A percentile compares a stretch with the other conserved stretches of the same genome.
These are phyloP conservation scores for Leucopsar rothschildi DNA, from an alignment of 2,113 vertebrate species.

Conservation along the genomic window DNA sequence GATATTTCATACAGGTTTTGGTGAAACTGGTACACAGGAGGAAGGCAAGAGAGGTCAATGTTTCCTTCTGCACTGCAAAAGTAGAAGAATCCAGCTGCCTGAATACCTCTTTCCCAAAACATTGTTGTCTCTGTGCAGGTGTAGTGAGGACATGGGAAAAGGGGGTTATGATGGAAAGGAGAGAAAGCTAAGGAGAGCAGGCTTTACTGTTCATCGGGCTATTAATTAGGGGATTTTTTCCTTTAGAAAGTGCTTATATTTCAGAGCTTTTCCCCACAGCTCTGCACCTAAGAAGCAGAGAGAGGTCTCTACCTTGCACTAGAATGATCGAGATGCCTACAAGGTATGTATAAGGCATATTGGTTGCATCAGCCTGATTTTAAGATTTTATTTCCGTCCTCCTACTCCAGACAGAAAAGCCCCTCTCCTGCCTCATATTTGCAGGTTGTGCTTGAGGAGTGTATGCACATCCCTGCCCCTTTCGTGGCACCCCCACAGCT, in stretches of 20 bases:
- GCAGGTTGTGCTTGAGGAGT: not conserved
- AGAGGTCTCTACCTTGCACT: not conserved
- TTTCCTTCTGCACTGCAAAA: not conserved
- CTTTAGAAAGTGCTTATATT: not conserved
- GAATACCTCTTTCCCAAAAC: not conserved
- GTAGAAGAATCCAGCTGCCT: not conserved
- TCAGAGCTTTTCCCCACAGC: not conserved
- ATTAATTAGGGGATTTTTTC: not conserved
- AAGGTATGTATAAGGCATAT: not conserved
- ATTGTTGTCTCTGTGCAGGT: not conserved
- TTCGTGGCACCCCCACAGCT: fast-evolving
- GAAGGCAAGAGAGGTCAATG: not conserved
- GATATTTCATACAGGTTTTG: not conserved
- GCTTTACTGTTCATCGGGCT: not conserved
- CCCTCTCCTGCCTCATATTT: not conserved
- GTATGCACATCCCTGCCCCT: not conserved
- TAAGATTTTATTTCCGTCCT: not conserved
- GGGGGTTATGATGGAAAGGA: not conserved
- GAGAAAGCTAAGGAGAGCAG: not conserved
- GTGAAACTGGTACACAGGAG: not conserved
- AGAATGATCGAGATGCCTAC: not conserved
- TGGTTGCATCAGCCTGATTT: not conserved
- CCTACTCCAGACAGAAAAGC: not conserved
- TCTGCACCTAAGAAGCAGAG: fast-evolving
- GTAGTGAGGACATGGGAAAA: not conserved